phyloP scores from a whole-genome alignment of 2,113 vertebrate species.

The Tinamus guttatus region DNA sequence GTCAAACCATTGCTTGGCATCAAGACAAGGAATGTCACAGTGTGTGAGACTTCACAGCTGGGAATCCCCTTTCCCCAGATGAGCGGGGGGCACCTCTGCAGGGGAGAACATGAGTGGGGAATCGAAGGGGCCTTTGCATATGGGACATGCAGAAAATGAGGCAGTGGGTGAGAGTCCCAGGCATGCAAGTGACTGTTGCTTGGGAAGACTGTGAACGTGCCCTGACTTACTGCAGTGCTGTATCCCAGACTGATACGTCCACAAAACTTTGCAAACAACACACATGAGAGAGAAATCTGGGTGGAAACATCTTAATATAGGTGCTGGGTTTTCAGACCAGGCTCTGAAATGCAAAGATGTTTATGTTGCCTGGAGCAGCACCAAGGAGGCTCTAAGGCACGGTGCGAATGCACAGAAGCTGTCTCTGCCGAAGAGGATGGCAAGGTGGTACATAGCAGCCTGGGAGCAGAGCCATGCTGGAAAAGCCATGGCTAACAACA shows the following conservation, averaged over 20 bases:
- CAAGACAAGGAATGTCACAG: neutral
- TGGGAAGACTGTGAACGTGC: neutral
- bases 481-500: neutral
- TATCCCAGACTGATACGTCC: neutral
- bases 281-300: neutral
- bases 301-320: neutral
- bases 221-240: neutral
- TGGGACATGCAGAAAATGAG: neutral
- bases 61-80: neutral
- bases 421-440: neutral
- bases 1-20: neutral
- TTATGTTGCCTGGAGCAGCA: neutral
- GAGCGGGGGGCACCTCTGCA: neutral
- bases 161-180: neutral
- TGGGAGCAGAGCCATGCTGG: no score
- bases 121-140: neutral
- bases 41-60: neutral
- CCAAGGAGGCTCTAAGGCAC: neutral
- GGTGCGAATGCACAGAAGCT: accelerated
- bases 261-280: neutral
- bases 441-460: neutral
- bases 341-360: neutral
- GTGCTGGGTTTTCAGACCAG: neutral
- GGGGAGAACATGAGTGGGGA: neutral
- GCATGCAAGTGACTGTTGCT: neutral